phyloP scores from a whole-genome alignment of 2,797 vertebrate species.

The Petrocephalus schoutedeni region DNA sequence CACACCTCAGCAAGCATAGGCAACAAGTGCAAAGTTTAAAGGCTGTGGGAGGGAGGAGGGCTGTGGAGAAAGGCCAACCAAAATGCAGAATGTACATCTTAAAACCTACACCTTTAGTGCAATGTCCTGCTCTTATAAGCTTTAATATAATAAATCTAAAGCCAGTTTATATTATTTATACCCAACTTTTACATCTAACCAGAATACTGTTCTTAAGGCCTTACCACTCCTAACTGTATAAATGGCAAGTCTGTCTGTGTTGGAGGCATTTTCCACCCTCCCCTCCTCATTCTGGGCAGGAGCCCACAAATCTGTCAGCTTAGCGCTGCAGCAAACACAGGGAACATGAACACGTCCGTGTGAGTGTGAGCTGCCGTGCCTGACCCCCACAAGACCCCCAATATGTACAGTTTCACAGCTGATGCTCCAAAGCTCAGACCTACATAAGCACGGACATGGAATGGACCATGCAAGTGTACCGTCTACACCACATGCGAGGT shows the following conservation, averaged over 20 bases:
- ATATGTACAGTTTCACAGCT: not conserved
- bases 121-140: not conserved
- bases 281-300: not conserved
- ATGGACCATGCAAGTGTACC: not conserved
- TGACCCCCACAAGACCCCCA: not conserved
- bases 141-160: not conserved
- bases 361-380: not conserved
- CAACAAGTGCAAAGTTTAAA: no score
- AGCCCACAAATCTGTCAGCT: not conserved
- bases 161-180: not conserved
- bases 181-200: not conserved
- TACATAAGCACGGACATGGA: not conserved
- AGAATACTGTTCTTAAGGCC: not conserved
- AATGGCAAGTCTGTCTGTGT: not conserved
- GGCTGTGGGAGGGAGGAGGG: not conserved
- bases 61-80: not conserved
- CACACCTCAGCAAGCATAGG: no score
- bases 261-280: not conserved
- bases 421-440: not conserved
- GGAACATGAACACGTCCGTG: not conserved
- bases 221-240: not conserved
- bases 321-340: not conserved
- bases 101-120: not conserved
- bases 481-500: not conserved
- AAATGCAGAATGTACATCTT: not conserved